phyloP scores from a whole-genome alignment of 2,888 invertebrate species.

The Stomorhina lunata region DNA sequence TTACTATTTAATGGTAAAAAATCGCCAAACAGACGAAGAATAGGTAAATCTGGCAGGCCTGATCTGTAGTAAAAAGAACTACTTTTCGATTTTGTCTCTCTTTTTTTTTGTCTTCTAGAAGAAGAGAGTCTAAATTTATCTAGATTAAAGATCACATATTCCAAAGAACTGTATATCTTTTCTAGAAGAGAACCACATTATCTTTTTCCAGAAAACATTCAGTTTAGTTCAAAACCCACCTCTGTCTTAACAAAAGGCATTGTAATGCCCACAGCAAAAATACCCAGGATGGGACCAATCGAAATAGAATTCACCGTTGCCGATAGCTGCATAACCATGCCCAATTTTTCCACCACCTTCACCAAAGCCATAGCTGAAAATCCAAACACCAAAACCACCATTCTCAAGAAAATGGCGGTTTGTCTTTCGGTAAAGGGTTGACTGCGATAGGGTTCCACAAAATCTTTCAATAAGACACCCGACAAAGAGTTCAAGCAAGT shows the following conservation, averaged over 20 bases:
- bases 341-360: constrained; percentile 86
- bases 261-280: constrained; percentile 85
- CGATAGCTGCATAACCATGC: constrained; percentile 84
- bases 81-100: no score
- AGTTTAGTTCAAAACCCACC: no score
- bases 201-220: no score
- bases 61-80: no score
- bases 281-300: constrained; percentile 85
- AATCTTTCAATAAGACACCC: constrained; percentile 88
- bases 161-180: no score
- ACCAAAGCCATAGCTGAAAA: constrained; percentile 84
- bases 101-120: no score
- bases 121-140: no score
- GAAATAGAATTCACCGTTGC: constrained; percentile 84
- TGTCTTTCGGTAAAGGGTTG: constrained; percentile 81
- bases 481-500: constrained; percentile 89
- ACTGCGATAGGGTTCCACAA: constrained; percentile 85
- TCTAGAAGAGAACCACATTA: no score
- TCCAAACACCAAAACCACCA: constrained; percentile 85
- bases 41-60: no score
- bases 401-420: constrained; percentile 83
- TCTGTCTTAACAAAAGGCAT: constrained; percentile 84
- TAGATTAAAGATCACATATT: no score
- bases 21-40: no score
- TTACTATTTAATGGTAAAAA: no score